Evolutionary conservation across 2,888 invertebrate species (phyloP).

Genomic region (Anoplius nigerrimus): DNA sequence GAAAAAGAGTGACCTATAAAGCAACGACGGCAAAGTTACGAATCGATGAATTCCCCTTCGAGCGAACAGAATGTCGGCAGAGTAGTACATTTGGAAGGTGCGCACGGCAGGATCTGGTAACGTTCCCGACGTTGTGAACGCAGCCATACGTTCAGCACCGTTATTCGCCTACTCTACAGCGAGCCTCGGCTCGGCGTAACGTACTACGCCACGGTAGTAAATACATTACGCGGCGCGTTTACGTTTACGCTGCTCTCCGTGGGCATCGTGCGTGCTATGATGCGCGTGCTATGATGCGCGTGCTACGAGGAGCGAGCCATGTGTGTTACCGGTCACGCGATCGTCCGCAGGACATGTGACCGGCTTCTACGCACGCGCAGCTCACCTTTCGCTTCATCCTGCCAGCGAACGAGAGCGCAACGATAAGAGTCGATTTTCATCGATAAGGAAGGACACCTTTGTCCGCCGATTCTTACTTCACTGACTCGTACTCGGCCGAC

Average conservation of each 20-base stretch:
- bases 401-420: neutral
- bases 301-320: conserved; percentile 11
- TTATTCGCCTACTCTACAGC: conserved; percentile 32
- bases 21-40: no score
- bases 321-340: conserved; percentile 37
- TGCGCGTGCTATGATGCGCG: conserved; percentile 16
- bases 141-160: conserved; percentile 53
- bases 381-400: conserved; percentile 2
- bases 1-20: no score
- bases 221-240: conserved; percentile 24
- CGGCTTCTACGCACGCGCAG: conserved; percentile 20
- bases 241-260: conserved; percentile 36
- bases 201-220: conserved; percentile 30
- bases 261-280: conserved; percentile 17
- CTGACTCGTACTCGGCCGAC: no score
- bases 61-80: no score
- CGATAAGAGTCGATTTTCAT: no score
- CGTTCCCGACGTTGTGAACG: conserved; percentile 22
- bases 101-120: neutral
- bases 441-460: no score
- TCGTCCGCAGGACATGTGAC: conserved; percentile 27
- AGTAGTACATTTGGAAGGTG: neutral
- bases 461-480: no score
- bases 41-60: no score
- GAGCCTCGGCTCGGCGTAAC: conserved; percentile 21